These are phyloP conservation scores for Polypterus bichir DNA, from an alignment of 2,113 vertebrate genomes.

Conservation along the genomic window DNA sequence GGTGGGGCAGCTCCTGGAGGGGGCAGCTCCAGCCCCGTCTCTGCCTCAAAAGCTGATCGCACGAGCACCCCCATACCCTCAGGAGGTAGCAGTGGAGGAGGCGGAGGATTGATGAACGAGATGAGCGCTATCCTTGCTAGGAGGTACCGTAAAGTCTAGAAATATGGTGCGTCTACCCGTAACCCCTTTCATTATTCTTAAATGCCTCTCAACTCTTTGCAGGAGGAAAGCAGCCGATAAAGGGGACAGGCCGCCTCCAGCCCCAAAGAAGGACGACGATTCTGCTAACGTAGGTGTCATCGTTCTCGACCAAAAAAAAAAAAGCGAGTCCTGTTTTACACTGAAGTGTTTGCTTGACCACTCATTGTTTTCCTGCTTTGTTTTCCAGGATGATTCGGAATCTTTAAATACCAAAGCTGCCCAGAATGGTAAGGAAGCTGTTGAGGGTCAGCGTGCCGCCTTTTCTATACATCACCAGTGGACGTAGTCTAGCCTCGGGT, in stretches of 20 bases:
- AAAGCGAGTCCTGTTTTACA: too few species aligned
- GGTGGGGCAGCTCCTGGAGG: slow-evolving; percentile 45
- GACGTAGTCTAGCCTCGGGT: too few species aligned
- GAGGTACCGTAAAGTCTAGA: slow-evolving; percentile 41
- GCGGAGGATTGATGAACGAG: slow-evolving; percentile 68
- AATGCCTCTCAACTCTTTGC: slow-evolving; percentile 5
- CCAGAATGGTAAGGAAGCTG: slow-evolving; percentile 9
- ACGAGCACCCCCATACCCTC: slow-evolving; percentile 38
- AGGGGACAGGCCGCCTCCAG: slow-evolving; percentile 43
- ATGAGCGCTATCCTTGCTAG: slow-evolving; percentile 82
- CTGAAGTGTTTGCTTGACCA: too few species aligned
- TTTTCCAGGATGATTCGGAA: slow-evolving; percentile 62
- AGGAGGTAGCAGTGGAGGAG: slow-evolving; percentile 22
- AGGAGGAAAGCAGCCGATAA: slow-evolving; percentile 74
- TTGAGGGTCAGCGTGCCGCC: too few species aligned
- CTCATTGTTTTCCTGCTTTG: not conserved
- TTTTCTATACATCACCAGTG: too few species aligned
- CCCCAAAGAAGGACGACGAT: slow-evolving; percentile 50
- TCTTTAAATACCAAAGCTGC: slow-evolving; percentile 33
- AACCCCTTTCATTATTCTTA: too few species aligned
- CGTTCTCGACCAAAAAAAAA: not conserved
- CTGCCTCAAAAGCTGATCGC: slow-evolving; percentile 48
- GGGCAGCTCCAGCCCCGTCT: slow-evolving; percentile 16
- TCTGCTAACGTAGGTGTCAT: slow-evolving; percentile 43
- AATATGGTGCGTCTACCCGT: not conserved